phyloP scores from a whole-genome alignment of 1,140 invertebrate species.

The Procambarus virginalis region DNA sequence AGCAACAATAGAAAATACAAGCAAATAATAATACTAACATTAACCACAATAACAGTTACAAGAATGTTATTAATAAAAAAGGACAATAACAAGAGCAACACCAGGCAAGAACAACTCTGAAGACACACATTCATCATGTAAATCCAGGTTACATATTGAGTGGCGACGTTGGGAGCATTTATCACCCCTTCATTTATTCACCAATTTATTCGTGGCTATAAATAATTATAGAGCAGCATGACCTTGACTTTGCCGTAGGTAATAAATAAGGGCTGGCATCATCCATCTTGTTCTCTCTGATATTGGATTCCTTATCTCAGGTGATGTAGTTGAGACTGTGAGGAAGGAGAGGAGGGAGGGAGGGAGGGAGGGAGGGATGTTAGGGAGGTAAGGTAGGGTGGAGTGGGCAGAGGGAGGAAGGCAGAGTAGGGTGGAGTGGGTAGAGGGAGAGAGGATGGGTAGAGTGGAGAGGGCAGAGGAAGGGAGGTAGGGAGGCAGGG shows the following conservation, averaged over 20 bases:
- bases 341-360: neutral
- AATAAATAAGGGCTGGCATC: neutral
- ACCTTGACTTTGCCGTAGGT: neutral
- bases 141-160: too few species aligned
- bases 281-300: neutral
- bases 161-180: neutral
- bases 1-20: too few species aligned
- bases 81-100: too few species aligned
- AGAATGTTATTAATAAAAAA: too few species aligned
- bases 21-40: too few species aligned
- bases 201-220: neutral
- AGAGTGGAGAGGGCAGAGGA: neutral
- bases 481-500: neutral
- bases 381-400: neutral
- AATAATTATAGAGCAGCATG: neutral
- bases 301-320: neutral
- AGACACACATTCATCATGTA: too few species aligned
- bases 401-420: neutral
- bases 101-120: too few species aligned
- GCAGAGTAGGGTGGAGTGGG: neutral
- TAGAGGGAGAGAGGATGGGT: neutral
- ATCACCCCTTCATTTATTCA: neutral
- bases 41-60: too few species aligned
- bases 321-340: neutral
- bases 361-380: neutral